Conservation (phyloP, 2,113 vertebrate species). For the Ctenomys sociabilis region DNA sequence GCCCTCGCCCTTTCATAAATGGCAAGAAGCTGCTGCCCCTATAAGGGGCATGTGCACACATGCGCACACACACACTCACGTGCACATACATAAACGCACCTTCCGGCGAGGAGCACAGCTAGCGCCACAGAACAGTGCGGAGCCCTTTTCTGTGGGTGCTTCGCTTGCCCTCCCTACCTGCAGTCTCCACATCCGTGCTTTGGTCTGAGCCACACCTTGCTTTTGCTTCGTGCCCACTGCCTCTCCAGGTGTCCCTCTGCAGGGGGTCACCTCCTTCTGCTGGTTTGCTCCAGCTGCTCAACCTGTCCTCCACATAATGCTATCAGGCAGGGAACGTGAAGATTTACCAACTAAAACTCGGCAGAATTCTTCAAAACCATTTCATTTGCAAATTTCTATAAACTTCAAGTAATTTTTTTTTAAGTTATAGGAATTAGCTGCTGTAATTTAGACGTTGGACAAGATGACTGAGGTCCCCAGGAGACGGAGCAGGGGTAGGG, state of each 20-base stretch:
- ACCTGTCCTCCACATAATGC: not conserved
- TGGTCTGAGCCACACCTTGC: not conserved
- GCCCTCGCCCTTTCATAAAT: not conserved
- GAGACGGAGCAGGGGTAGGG: not conserved
- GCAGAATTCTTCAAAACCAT: not conserved
- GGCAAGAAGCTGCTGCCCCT: not conserved
- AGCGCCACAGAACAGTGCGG: not conserved
- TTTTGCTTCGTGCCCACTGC: not conserved
- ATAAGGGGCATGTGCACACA: not conserved
- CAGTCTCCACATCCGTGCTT: not conserved
- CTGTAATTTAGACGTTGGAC: not conserved
- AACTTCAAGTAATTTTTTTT: not conserved
- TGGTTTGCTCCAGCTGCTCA: not conserved
- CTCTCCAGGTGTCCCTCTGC: not conserved
- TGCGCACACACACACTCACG: too few species aligned
- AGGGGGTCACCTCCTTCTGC: not conserved
- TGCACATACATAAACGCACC: too few species aligned
- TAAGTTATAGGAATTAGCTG: not conserved
- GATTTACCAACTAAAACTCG: not conserved
- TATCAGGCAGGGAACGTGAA: not conserved
- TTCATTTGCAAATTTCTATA: slow-evolving; percentile 12
- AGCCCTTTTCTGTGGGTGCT: not conserved
- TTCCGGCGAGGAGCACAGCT: not conserved
- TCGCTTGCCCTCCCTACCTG: not conserved
- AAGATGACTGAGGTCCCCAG: not conserved